Evolutionary conservation across 2,888 invertebrate genomes (phyloP), one percentile per base, ranked within the genome.

Genomic region (Tiphia femorata): DNA sequence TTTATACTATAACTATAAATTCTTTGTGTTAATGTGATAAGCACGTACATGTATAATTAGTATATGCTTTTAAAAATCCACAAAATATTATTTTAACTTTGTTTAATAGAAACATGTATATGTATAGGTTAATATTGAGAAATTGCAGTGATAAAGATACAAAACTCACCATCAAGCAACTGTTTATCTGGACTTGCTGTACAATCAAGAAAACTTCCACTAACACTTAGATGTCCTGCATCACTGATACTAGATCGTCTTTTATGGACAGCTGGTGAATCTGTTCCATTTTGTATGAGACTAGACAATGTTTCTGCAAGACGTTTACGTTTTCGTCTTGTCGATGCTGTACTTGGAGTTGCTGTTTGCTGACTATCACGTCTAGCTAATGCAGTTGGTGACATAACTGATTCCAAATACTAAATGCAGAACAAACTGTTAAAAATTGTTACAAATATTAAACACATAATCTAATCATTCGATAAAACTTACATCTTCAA

Each of bases 151-250:
- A 40, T 12, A 17, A n/a, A n/a, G n/a, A n/a, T n/a, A n/a, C n/a
- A n/a, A n/a, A 27, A 67, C 75, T 73, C 53, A 81, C 80, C 81
- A 62, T 83, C 83, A 19, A 81, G 62, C 23, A 81, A 60, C 53
- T 86, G 83, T 67, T 90, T 91, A 71, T 92, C 92, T 1, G 94
- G 94, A 84, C 93, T 92, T 48, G 91, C 88, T 48, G 96, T 95
- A 75, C 92, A 93, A 81, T 97, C 97, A 64, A 97, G 87, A 83
- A 96, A 92, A 72, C 95, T 96, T 25, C 93, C 93, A 65, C 94
- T 94, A 49, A 94, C 90, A 67, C 94, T 94, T 54, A 95, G 87
- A 58, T 93, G 87, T 27, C 93, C 94, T 41, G 94, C 91, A 84
- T 95, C 95, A 70, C 93, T 92, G 41, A 94, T 91, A 5, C 94